phyloP scores from a whole-genome alignment of 1,140 invertebrate genomes.

The Andricus grossulariae region DNA sequence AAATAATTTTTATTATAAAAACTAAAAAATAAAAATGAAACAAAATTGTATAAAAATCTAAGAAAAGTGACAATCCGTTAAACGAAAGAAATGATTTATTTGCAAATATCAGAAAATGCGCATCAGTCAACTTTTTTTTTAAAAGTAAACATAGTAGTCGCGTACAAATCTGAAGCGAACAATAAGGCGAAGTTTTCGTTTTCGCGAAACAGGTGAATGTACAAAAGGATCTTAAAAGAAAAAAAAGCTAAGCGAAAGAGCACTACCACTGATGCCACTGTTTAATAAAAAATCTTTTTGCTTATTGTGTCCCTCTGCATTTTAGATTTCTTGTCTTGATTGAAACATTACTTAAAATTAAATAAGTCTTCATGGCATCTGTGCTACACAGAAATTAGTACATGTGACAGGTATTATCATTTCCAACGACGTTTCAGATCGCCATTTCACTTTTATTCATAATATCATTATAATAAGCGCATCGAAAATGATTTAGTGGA shows the following conservation, averaged over 20 bases:
- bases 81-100: slow-evolving; percentile 18
- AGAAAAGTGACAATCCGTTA: neutral
- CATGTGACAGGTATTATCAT: slow-evolving; percentile 14
- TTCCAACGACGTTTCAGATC: neutral
- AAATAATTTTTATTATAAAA: neutral
- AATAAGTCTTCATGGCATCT: slow-evolving; percentile 29
- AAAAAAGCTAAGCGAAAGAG: slow-evolving; percentile 8
- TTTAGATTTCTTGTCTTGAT: neutral
- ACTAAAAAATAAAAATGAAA: neutral
- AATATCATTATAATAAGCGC: slow-evolving; percentile 32
- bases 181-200: slow-evolving; percentile 22
- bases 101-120: slow-evolving; percentile 18
- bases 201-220: slow-evolving; percentile 13
- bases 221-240: neutral
- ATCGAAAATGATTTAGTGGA: slow-evolving; percentile 45
- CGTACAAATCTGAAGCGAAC: slow-evolving; percentile 24
- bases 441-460: slow-evolving; percentile 52
- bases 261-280: neutral
- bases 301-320: neutral
- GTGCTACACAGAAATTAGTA: slow-evolving; percentile 13
- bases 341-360: slow-evolving; percentile 13
- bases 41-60: neutral
- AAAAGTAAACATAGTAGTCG: slow-evolving; percentile 7
- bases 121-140: slow-evolving; percentile 18
- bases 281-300: neutral